phyloP scores from a whole-genome alignment of 2,797 vertebrate genomes.

The Semaprochilodus insignis region DNA sequence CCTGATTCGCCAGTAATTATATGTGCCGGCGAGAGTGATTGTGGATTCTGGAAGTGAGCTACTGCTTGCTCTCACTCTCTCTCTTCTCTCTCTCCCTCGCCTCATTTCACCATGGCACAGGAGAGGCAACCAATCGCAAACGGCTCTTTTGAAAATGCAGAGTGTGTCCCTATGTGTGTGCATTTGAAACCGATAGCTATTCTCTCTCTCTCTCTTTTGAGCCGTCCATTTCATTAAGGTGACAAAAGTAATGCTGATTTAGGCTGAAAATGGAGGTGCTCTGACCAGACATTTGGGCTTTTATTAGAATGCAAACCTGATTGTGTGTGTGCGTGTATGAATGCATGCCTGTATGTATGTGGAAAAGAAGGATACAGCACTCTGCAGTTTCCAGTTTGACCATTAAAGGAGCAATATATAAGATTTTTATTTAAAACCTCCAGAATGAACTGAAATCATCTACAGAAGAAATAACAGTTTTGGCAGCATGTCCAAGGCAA shows the following conservation, averaged over 20 bases:
- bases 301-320: constrained; percentile 1
- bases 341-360: background rate
- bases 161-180: constrained; percentile 28
- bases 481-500: no score
- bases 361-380: no score
- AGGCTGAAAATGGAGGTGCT: constrained; percentile 39
- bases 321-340: constrained; percentile 10
- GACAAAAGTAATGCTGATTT: constrained; percentile 44
- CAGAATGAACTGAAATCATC: no score
- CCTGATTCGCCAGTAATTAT: constrained; percentile 46
- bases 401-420: no score
- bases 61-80: background rate
- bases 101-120: constrained; percentile 42
- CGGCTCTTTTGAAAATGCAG: constrained; percentile 49
- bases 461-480: no score
- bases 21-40: constrained; percentile 47
- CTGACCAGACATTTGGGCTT: constrained; percentile 30
- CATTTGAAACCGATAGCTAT: constrained; percentile 51
- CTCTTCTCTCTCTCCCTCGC: background rate
- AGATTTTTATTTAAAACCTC: no score
- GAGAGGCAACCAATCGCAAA: constrained; percentile 39
- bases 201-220: constrained; percentile 24
- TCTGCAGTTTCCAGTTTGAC: no score
- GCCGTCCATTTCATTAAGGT: constrained; percentile 46
- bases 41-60: constrained; percentile 47